Base-by-base conservation (phyloP, 1,140 invertebrate species). In the Papilio glaucus region DNA sequence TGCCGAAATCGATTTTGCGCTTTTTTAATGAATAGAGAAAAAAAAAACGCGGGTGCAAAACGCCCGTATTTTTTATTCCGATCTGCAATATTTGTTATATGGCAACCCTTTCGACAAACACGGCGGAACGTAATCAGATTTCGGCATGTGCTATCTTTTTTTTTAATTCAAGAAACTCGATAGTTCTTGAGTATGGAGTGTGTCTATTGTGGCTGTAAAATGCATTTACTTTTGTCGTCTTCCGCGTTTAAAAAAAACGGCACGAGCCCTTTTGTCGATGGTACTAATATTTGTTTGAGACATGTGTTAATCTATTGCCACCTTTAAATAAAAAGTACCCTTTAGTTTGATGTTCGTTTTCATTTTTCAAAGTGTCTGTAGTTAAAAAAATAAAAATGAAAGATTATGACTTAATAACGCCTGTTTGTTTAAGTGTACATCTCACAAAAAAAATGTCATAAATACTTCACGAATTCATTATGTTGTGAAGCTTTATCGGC, bases 1-100 rank as follows among this genome's bases (percentile, higher is more conserved):
- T 92, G 90, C 89, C 85, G 85, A 90, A 90, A 91, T 91, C 86
- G 84, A 91, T 90, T 91, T 90, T 85, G 90, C 90, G 88, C 88
- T 92, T 90, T 89, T 91, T 91, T 83, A 68, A 45, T 53, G 73
- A 69, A 38, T 37, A 39, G 15, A 21, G n/a, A 33, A 65, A 75
- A 81, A 82, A 86, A 85, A 89, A 86, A 83, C 72, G 69, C 85
- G 80, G 85, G 78, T 79, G 85, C 85, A 90, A 89, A 92, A 88
- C 81, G 82, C 83, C 69, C 79, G 83, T 72, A 77, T 75, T 87
- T 90, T 90, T 90, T 89, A 78, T 83, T 21, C 37, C 69, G 71
- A 74, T 80, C 73, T 62, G 74, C 83, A 84, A 85, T 86, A 80
- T 86, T 85, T 87, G 77, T 76, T 80, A 84, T 84, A 83, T 74